Base-by-base conservation (phyloP, 2,888 invertebrate species). In the Ichneumoninae sp. region DNA sequence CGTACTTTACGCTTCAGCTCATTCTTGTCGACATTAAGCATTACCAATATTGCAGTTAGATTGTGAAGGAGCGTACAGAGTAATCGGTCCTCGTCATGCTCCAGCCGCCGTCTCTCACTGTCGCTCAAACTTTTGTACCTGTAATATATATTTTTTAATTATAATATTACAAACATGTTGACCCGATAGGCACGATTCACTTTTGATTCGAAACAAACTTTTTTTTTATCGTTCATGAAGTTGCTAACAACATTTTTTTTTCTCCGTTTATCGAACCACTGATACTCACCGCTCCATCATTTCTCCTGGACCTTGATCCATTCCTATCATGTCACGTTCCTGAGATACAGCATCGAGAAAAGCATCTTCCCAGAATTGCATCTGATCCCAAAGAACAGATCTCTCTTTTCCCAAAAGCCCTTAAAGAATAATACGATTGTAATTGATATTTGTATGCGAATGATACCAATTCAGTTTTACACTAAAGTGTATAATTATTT, bases 281-380 rank as follows among this genome's bases (percentile, higher is more conserved):
- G 13, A 40, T 16, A 54, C 80, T 76, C 81, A 93, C 93, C 99
- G 96, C 91, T 99, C 99, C 98, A 99, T 99, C 99, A 99, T 99
- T 95, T 99, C 99, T 78, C 97, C 96, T 50, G 99, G 98, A 26
- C 99, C 99, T 95, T 99, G 99, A 95, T 99, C 99, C 99, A 99
- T 99, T 77, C 99, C 99, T 88, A 99, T 98, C 96, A 99, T 98
- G 92, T 99, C 99, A 30, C 99, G 95, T 93, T 99, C 99, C 94
- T 99, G 99, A 63, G 96, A 96, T 1, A 99, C 99, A 0, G 99
- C 99, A 94, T 99, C 99, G 79, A 99, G 95, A 93, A 99, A 99
- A 0, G 98, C 98, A 93, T 99, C 99, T 93, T 99, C 99, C 99
- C 99, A 99, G 94, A 99, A 99, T 92, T 98, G 98, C 98, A 98